Base-by-base conservation (phyloP, 2,113 vertebrate species). In the Harpagus bidentatus region DNA sequence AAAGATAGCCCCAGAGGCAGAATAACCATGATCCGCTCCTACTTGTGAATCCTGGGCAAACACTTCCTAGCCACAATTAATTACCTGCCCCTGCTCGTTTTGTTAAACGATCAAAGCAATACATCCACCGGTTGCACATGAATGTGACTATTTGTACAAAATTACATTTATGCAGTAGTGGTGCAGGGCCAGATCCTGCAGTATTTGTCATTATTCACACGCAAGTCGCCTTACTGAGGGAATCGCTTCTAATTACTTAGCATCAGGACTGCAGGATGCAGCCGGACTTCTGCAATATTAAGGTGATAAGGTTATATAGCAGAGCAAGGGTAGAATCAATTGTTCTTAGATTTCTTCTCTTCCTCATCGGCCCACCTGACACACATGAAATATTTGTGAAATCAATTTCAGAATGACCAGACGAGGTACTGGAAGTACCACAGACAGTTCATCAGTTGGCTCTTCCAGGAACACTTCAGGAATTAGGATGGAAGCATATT, bases 51-150 rank as follows among this genome's bases (percentile, higher is more conserved):
- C 82, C 38, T 76, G 84, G 63, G 52, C 85, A 97, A 97, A 95
- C 76, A 85, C 79, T 92, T 91, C 88, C 83, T 77, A 93, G 82
- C 91, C 95, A 95, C 86, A 96, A 95, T 89, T 94, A 95, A 96
- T 94, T 88, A 93, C 95, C 71, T 92, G 95, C 65, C 86, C 93
- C 91, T 97, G 95, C 88, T 96, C 42, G 0, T 93, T 97, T 65
- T 86, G 65, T 82, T 70, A 82, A 77, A 84, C 42, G 94, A 94
- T 95, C 96, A 94, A 95, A 96, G 96, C 38, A 95, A 97, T 7
- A 42, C 32, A 63, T 82, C 48, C 62, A 88, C 56, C 77, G 31
- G 62, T 52, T 81, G 63, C 48, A 59, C 25, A 50, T n/a, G 40
- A 93, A 92, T 26, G 56, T 59, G 65, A 88, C 53, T 65, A 70